Base-by-base conservation (phyloP, 1,140 invertebrate species). In the Dryas iulia region DNA sequence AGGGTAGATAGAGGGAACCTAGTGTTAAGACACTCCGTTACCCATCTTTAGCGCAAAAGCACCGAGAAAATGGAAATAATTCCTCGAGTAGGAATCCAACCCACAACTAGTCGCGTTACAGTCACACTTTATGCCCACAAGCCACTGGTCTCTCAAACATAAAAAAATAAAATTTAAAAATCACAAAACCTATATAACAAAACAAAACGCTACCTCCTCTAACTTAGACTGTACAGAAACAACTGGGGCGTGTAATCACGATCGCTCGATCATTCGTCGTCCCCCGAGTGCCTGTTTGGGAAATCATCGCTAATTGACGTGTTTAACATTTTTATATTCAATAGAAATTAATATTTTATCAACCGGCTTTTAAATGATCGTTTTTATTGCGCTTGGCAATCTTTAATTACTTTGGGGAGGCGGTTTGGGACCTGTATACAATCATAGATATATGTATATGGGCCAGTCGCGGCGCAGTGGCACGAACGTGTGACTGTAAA, bases 261-360 rank as follows among this genome's bases (percentile, higher is more conserved):
- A 57, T 63, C 60, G 67, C 56, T 64, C 67, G 67, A 69, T 69
- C 60, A 59, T 58, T 63, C 53, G 35, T 33, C 31, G 60, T 63
- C 67, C 67, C 66, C 26, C 57, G 67, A 56, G 35, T 60, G 67
- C 60, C 56, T 69, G 67, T 69, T 69, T 69, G 67, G 67, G 67
- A 69, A 69, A 69, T 69, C 67, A 69, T 57, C 59, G n/a, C 56
- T 69, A 69, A 69, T 69, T 69, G 67, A 69, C 61, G 52, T 30
- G 47, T 69, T 69, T 53, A 59, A 59, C 56, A 68, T 67, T 67
- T 67, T 56, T 61, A 61, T 68, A n/a, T 68, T 28, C 66, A 61
- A 61, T 68, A 61, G 11, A 61, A 31, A 31, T 59, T 52, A n/a
- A 35, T 63, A 33, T 54, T 26, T 63, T 33, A 54, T 56, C 2